These are phyloP conservation scores for Gallinago jamesoni DNA, from an alignment of 2,113 vertebrate species.

Conservation along the genomic window DNA sequence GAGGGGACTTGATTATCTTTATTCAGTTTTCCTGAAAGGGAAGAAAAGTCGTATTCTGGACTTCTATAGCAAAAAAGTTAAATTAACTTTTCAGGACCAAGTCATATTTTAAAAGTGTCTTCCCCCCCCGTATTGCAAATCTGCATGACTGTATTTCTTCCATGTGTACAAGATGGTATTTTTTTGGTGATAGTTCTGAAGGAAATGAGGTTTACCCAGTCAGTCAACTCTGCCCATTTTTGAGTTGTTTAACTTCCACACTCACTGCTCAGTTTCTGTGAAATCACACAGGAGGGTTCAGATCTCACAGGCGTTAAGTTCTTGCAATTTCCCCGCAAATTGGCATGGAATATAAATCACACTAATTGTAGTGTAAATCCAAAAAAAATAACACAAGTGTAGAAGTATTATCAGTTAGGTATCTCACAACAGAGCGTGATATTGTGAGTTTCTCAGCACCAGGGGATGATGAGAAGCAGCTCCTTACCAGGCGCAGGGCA, in stretches of 20 bases:
- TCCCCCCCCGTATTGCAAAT: neutral
- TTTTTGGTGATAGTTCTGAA: neutral
- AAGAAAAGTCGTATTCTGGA: neutral
- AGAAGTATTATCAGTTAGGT: neutral
- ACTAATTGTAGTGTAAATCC: neutral
- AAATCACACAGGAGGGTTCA: neutral
- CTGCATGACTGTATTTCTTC: neutral
- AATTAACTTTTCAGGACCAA: neutral
- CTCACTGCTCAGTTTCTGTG: neutral
- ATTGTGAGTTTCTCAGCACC: neutral
- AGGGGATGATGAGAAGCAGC: accelerated
- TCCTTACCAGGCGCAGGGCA: neutral
- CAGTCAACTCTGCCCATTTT: neutral
- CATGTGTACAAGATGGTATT: accelerated
- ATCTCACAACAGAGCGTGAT: neutral
- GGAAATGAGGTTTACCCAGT: neutral
- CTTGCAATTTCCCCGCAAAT: neutral
- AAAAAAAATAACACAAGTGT: neutral
- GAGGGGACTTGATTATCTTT: neutral
- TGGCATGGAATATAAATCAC: neutral
- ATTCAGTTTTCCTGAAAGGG: neutral
- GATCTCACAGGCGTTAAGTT: neutral
- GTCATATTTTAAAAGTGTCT: neutral
- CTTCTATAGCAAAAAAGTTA: neutral
- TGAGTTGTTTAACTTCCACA: neutral